Evolutionary conservation across 2,888 invertebrate genomes (phyloP).

Genomic region (Pyrrhosoma nymphula): DNA sequence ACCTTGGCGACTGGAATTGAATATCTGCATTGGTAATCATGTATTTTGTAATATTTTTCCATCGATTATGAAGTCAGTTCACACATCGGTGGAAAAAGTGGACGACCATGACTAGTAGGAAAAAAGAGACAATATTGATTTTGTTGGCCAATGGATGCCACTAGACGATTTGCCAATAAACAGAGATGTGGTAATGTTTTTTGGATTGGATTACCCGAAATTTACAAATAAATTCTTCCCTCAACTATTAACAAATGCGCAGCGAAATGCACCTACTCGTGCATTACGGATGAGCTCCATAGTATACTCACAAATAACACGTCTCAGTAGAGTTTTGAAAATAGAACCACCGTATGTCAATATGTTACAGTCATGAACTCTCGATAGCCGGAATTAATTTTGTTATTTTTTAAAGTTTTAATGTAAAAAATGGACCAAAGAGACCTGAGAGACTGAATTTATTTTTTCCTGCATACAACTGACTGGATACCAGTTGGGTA

Average conservation of each 20-base stretch:
- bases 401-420: too few species aligned
- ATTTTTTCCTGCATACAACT: too few species aligned
- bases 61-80: not conserved
- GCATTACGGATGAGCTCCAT: too few species aligned
- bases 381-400: too few species aligned
- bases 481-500: too few species aligned
- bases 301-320: too few species aligned
- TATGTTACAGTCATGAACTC: too few species aligned
- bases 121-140: not conserved
- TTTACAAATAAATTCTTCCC: not conserved
- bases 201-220: not conserved
- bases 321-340: too few species aligned
- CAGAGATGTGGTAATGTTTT: not conserved
- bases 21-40: not conserved
- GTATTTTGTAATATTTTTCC: not conserved
- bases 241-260: not conserved
- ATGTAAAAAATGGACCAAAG: too few species aligned
- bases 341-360: too few species aligned
- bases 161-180: not conserved
- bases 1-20: not conserved
- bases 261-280: too few species aligned
- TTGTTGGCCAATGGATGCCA: not conserved
- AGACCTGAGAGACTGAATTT: too few species aligned
- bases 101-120: not conserved
- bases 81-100: conserved; percentile 1